Percentiles rank a stretch among this genome's conserved stretches.
Conservation (phyloP, 2,113 vertebrate species). For the Neogobius melanostomus region DNA sequence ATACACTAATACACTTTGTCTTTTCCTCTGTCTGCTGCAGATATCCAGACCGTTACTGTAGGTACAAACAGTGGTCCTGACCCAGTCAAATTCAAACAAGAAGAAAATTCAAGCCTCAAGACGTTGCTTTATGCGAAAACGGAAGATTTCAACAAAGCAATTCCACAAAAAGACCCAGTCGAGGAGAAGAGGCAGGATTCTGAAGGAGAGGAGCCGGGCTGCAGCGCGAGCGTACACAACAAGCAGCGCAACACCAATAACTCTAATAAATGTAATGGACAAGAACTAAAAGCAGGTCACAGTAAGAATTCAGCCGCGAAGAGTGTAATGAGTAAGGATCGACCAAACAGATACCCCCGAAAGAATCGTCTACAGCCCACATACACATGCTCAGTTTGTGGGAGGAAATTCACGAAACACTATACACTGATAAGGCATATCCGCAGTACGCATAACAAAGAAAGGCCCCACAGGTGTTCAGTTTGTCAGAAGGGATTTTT, state of each 20-base stretch:
- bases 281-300: too few relatives aligned
- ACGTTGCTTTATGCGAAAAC: background rate
- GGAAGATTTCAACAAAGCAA: too few relatives aligned
- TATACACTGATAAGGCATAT: too few relatives aligned
- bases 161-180: background rate
- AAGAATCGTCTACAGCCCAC: background rate
- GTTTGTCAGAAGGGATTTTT: background rate
- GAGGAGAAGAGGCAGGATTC: background rate
- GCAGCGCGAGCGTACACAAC: background rate
- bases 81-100: background rate
- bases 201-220: conserved; percentile 2
- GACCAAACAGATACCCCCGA: background rate
- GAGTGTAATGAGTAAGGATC: background rate
- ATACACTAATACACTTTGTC: background rate
- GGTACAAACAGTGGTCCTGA: background rate
- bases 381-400: too few relatives aligned
- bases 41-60: too few relatives aligned
- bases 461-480: background rate
- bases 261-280: too few relatives aligned
- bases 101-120: background rate
- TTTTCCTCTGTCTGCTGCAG: too few relatives aligned
- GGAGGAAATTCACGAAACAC: too few relatives aligned
- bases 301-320: background rate
- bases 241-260: too few relatives aligned
- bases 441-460: background rate